Percentiles rank a stretch among this genome's conserved stretches.
These are phyloP conservation scores for Emydura subglobosa DNA, from an alignment of 2,113 vertebrate genomes.

Conservation along the genomic window DNA sequence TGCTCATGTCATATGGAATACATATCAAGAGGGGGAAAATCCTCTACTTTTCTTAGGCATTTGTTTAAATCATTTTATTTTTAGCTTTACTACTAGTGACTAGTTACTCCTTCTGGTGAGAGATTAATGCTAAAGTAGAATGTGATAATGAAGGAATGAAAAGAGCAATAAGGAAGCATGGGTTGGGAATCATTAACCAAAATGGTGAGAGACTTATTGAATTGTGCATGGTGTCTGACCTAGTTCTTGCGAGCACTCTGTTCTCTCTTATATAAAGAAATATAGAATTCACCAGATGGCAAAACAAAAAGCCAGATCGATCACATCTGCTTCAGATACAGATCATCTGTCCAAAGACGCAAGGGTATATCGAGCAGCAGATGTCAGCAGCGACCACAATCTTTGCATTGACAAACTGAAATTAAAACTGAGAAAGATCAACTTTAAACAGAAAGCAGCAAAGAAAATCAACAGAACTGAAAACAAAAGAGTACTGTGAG, in stretches of 20 bases:
- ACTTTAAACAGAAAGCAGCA: neutral
- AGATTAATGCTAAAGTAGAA: constrained; percentile 21
- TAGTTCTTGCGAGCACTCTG: neutral
- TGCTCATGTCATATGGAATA: constrained; percentile 12
- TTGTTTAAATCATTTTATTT: constrained; percentile 30
- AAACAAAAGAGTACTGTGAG: neutral
- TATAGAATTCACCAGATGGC: neutral
- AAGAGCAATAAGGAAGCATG: neutral
- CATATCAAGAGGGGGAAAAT: neutral
- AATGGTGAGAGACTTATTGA: neutral
- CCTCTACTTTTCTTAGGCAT: constrained; percentile 33
- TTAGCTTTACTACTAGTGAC: constrained; percentile 25
- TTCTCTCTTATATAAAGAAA: neutral
- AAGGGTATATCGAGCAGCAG: neutral
- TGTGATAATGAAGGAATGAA: neutral
- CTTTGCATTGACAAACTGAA: neutral
- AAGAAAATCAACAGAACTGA: neutral
- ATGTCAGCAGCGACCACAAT: neutral
- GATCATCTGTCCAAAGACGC: neutral
- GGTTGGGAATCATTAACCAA: neutral
- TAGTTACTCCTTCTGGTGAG: neutral
- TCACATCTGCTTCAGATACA: neutral
- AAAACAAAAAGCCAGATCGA: neutral
- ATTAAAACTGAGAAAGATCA: neutral
- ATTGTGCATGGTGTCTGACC: neutral